A percentile compares a stretch with the other conserved stretches of the same genome.
phyloP scores from a whole-genome alignment of 2,797 vertebrate species.

The Spea hammondii region DNA sequence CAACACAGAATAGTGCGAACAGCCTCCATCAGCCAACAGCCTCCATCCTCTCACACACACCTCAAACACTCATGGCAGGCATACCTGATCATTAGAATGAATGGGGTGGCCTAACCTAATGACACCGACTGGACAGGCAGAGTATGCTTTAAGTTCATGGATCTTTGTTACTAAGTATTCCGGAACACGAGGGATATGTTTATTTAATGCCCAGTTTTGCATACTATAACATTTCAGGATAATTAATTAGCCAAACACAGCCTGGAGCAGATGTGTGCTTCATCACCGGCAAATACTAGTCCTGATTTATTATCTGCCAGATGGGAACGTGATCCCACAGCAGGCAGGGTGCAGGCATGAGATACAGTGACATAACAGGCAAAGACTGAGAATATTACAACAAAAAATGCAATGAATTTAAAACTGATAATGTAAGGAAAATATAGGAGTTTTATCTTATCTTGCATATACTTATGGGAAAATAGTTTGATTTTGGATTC shows the following conservation, averaged over 20 bases:
- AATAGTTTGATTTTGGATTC: too few relatives aligned
- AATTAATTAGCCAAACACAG: slow-evolving; percentile 35
- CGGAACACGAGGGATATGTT: slow-evolving; percentile 7
- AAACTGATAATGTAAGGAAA: background rate
- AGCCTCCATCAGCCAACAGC: too few relatives aligned
- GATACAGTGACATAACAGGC: slow-evolving; percentile 18
- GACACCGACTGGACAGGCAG: background rate
- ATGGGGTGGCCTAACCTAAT: too few relatives aligned
- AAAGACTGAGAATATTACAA: background rate
- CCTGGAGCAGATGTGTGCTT: slow-evolving; percentile 29
- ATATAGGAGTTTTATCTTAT: background rate
- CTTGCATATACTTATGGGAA: background rate
- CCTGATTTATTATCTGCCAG: slow-evolving; percentile 40
- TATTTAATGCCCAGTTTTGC: slow-evolving; percentile 30
- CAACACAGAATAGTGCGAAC: too few relatives aligned
- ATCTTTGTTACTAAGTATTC: slow-evolving; percentile 10
- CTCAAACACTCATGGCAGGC: too few relatives aligned
- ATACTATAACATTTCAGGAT: slow-evolving; percentile 34
- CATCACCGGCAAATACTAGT: slow-evolving; percentile 34
- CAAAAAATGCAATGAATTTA: background rate
- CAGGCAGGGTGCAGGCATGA: background rate
- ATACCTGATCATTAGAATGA: too few relatives aligned
- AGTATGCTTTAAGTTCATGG: background rate
- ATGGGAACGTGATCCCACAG: background rate
- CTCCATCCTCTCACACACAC: too few relatives aligned